A percentile compares a stretch with the other conserved stretches of the same genome.
These are phyloP conservation scores for Orthosia gracilis DNA, from an alignment of 2,888 invertebrate species.

Conservation along the genomic window DNA sequence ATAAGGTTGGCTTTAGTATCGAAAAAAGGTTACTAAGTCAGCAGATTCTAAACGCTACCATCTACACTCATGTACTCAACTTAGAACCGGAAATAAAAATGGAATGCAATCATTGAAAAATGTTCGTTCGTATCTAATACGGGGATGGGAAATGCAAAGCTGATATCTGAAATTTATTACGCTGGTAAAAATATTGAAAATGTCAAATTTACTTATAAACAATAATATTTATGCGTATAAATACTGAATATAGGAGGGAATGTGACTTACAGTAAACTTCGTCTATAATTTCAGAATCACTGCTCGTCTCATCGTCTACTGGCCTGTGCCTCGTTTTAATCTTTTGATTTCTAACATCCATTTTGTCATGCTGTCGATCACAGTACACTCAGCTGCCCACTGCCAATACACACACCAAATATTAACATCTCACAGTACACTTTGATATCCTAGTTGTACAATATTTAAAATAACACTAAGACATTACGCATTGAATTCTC, in stretches of 20 bases:
- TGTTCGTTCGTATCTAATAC: slow-evolving; percentile 4
- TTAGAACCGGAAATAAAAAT: slow-evolving; percentile 10
- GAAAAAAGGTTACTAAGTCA: background rate
- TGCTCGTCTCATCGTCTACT: slow-evolving; percentile 86
- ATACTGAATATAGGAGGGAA: slow-evolving; percentile 40
- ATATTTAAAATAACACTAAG: slow-evolving; percentile 85
- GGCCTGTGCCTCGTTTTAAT: slow-evolving; percentile 80
- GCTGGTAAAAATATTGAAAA: slow-evolving; percentile 19
- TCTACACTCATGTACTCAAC: too few species aligned
- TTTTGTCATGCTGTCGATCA: slow-evolving; percentile 71
- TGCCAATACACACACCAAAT: slow-evolving; percentile 68
- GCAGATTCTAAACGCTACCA: background rate
- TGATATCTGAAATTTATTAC: slow-evolving; percentile 11
- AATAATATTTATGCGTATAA: slow-evolving; percentile 30
- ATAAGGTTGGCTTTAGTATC: background rate
- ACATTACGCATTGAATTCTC: slow-evolving; percentile 79
- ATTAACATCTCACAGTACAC: slow-evolving; percentile 69
- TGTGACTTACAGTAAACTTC: slow-evolving; percentile 78
- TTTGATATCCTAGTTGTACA: slow-evolving; percentile 76
- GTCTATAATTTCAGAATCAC: slow-evolving; percentile 84
- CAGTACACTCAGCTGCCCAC: slow-evolving; percentile 65
- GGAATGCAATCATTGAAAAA: slow-evolving; percentile 16
- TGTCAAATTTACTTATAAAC: slow-evolving; percentile 15
- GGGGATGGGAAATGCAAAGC: slow-evolving; percentile 12
- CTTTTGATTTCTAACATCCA: slow-evolving; percentile 80